These are phyloP conservation scores for Daktulosphaira vitifoliae DNA, from an alignment of 1,140 invertebrate species.

Conservation along the genomic window DNA sequence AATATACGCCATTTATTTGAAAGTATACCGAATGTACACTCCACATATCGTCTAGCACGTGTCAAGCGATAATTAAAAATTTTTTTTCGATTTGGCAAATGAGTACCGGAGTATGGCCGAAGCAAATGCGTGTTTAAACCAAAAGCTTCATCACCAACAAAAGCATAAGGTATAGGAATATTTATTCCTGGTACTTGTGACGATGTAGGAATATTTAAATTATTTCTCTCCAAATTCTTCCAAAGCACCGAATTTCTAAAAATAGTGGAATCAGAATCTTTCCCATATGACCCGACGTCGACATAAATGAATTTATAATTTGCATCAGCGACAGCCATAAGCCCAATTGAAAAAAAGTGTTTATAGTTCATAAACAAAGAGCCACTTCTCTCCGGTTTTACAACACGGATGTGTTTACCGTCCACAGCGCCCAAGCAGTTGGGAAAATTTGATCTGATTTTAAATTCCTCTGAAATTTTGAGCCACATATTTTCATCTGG, in stretches of 20 bases:
- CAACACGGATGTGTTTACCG: constrained; percentile 33
- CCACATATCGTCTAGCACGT: constrained; percentile 41
- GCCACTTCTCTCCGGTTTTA: constrained; percentile 28
- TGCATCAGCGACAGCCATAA: constrained; percentile 25
- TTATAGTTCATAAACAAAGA: constrained; percentile 37
- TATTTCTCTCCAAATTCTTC: neutral
- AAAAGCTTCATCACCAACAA: constrained; percentile 45
- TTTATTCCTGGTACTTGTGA: constrained; percentile 35
- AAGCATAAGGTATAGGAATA: constrained; percentile 29
- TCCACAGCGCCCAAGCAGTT: neutral
- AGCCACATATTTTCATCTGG: constrained; percentile 37
- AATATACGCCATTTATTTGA: constrained; percentile 40
- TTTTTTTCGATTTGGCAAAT: constrained; percentile 36
- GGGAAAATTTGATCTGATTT: neutral
- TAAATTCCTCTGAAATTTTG: constrained; percentile 16
- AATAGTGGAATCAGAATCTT: constrained; percentile 26
- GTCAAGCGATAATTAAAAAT: constrained; percentile 43
- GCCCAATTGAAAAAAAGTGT: constrained; percentile 25
- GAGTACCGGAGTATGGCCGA: constrained; percentile 38
- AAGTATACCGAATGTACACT: constrained; percentile 45
- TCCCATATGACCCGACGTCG: constrained; percentile 34
- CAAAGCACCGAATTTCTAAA: constrained; percentile 2
- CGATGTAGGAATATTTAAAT: neutral
- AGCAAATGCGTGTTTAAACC: constrained; percentile 40
- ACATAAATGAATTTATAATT: constrained; percentile 26